Evolutionary conservation across 2,888 invertebrate genomes (phyloP).

Genomic region (Lottia gigantea): DNA sequence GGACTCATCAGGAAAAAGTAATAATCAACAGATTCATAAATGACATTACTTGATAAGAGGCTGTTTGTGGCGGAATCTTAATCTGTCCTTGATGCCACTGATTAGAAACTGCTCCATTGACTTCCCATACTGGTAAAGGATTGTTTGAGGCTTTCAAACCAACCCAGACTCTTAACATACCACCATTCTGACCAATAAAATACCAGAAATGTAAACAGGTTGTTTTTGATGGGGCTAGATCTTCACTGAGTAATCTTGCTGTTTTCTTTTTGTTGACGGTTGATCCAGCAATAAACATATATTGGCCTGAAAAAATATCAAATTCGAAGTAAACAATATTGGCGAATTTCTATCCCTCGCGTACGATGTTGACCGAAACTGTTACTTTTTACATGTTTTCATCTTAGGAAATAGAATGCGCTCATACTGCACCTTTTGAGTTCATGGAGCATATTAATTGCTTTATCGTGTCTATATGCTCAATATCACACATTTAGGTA

Average conservation of each 20-base stretch:
- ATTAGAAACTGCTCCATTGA: constrained; percentile 39
- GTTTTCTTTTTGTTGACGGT: constrained; percentile 38
- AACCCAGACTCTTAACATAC: constrained; percentile 48
- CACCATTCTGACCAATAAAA: constrained; percentile 56
- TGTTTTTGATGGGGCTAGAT: constrained; percentile 29
- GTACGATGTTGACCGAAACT: no score
- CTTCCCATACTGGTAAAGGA: constrained; percentile 48
- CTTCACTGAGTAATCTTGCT: constrained; percentile 53
- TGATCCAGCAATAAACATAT: constrained; percentile 41
- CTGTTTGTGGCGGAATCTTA: constrained; percentile 36
- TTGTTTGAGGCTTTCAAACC: constrained; percentile 36
- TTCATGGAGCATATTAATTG: no score
- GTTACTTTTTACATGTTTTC: no score
- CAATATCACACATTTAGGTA: background rate
- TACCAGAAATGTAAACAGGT: constrained; percentile 61
- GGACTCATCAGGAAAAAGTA: background rate
- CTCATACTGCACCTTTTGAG: no score
- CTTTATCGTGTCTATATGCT: no score
- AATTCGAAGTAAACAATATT: no score
- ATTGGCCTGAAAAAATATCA: constrained; percentile 36
- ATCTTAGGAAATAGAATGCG: no score
- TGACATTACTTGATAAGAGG: constrained; percentile 43
- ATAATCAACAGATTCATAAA: background rate
- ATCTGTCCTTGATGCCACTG: constrained; percentile 42
- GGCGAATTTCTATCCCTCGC: no score